These are phyloP conservation scores for Kryphioiulus occultus DNA, from an alignment of 2,888 invertebrate species.

Conservation along the genomic window DNA sequence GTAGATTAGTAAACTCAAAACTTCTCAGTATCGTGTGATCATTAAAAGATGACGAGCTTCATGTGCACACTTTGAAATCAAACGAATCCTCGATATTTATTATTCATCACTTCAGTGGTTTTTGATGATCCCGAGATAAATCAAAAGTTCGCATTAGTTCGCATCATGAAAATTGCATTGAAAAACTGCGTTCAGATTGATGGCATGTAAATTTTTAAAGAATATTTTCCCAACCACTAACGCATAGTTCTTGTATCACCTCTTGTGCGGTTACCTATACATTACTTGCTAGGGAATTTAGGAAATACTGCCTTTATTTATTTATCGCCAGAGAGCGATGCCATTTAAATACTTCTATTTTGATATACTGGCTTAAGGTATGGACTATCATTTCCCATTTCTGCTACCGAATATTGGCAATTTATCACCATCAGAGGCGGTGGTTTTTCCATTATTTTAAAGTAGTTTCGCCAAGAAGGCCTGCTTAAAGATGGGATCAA, in stretches of 20 bases:
- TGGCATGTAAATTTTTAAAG: constrained; percentile 6
- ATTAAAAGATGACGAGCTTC: neutral
- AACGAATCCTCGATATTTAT: neutral
- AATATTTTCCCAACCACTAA: neutral
- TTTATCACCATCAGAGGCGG: neutral
- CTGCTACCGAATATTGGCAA: neutral
- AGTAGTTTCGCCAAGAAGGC: neutral
- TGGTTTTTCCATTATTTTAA: neutral
- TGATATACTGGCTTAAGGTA: neutral
- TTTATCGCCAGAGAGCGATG: neutral
- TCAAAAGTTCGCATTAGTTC: neutral
- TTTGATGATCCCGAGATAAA: neutral
- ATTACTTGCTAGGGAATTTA: neutral
- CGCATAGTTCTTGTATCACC: neutral
- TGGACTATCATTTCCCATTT: neutral
- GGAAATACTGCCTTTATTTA: neutral
- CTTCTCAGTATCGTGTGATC: neutral
- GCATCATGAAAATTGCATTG: neutral
- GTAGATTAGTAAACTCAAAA: too few relatives aligned
- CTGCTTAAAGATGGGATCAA: neutral
- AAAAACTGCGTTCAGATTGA: neutral
- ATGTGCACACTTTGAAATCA: neutral
- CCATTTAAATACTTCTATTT: neutral
- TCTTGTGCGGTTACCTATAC: neutral
- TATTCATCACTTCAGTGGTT: constrained; percentile 4